Evolutionary conservation across 2,888 invertebrate species (phyloP).

Genomic region (Camptogramma bilineatum): DNA sequence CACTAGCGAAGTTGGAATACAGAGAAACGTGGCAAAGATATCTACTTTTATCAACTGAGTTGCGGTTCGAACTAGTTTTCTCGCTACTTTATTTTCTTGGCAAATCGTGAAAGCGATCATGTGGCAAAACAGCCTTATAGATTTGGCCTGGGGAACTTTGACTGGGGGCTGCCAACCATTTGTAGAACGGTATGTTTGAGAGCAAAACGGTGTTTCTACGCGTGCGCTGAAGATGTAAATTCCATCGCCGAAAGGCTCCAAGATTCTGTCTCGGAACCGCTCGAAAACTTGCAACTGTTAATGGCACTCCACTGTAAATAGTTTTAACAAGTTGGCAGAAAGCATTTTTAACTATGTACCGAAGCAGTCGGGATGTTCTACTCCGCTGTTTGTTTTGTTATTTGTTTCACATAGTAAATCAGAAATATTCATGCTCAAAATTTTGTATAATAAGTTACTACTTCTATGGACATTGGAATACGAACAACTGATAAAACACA

Average conservation of each 20-base stretch:
- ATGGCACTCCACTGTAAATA: constrained; percentile 40
- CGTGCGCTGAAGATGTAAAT: constrained; percentile 63
- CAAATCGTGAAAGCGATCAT: constrained; percentile 83
- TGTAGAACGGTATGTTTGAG: constrained; percentile 72
- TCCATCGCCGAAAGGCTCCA: constrained; percentile 61
- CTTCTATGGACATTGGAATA: background rate
- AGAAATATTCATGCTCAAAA: constrained; percentile 6
- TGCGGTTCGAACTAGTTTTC: constrained; percentile 71
- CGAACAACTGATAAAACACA: background rate
- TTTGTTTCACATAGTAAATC: constrained; percentile 8
- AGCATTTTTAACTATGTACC: constrained; percentile 34
- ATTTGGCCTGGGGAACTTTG: constrained; percentile 82
- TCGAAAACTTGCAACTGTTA: constrained; percentile 42
- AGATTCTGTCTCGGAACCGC: constrained; percentile 42
- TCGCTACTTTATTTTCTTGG: constrained; percentile 81
- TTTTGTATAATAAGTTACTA: background rate
- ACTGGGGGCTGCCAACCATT: constrained; percentile 71
- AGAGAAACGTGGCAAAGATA: constrained; percentile 51
- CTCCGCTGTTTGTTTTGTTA: constrained; percentile 11
- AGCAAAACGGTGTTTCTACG: constrained; percentile 80
- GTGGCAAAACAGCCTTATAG: constrained; percentile 83
- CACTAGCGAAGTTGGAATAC: constrained; percentile 56
- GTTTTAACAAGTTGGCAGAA: constrained; percentile 37
- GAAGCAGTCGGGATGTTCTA: constrained; percentile 20
- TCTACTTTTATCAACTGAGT: constrained; percentile 70